These are phyloP conservation scores for Epizoanthus stellaris DNA, from an alignment of 92 coral and sea anemone genomes.

Conservation along the genomic window DNA sequence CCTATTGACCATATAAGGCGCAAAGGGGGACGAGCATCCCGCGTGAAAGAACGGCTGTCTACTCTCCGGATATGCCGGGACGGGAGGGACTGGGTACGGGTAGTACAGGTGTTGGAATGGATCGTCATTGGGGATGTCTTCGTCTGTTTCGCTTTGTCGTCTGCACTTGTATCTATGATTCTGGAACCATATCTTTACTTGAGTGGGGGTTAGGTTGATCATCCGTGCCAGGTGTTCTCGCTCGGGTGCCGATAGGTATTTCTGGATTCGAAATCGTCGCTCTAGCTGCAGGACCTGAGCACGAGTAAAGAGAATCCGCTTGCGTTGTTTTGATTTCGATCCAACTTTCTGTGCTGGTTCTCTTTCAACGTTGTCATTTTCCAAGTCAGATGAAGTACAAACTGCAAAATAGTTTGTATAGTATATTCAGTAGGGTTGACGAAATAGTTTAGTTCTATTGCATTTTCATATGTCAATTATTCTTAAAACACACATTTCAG, in stretches of 20 bases:
- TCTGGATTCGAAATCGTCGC: constrained; percentile 93
- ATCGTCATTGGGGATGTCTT: constrained; percentile 22
- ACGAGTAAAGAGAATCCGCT: constrained; percentile 89
- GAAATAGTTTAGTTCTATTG: too few relatives aligned
- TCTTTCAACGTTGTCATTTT: constrained; percentile 26
- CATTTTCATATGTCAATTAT: too few relatives aligned
- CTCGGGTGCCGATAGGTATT: constrained; percentile 94
- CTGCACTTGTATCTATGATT: constrained; percentile 97
- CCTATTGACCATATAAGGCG: constrained; percentile 46
- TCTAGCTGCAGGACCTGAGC: constrained; percentile 94
- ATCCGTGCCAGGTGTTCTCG: constrained; percentile 96
- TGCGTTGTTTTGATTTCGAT: constrained; percentile 70
- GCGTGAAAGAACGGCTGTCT: constrained; percentile 47
- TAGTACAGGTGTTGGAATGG: constrained; percentile 41
- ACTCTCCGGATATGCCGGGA: constrained; percentile 33
- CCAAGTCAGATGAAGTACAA: constrained; percentile 1
- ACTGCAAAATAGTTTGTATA: not conserved
- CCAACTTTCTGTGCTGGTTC: constrained; percentile 26
- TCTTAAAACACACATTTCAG: too few relatives aligned
- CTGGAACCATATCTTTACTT: constrained; percentile 99
- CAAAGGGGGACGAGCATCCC: constrained; percentile 34
- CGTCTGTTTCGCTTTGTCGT: constrained; percentile 70
- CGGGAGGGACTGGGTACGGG: constrained; percentile 38
- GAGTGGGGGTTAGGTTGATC: constrained; percentile 94
- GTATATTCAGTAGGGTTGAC: too few relatives aligned